phyloP scores from a whole-genome alignment of 2,888 invertebrate genomes.

The Dermolepida albohirtum region DNA sequence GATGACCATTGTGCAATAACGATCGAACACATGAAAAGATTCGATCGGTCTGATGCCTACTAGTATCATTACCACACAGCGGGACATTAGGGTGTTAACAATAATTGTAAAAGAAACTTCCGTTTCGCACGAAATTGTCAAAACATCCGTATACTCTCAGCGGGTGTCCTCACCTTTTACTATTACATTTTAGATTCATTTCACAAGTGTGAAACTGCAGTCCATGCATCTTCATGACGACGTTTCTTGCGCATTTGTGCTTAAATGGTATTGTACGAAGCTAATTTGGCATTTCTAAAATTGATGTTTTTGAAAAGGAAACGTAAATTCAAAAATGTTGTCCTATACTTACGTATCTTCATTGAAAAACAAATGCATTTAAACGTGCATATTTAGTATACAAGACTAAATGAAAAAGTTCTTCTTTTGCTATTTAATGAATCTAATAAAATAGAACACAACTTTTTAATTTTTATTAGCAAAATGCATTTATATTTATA shows the following conservation, averaged over 20 bases:
- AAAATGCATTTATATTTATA: no score
- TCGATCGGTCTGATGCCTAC: conserved; percentile 39
- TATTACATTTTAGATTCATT: conserved; percentile 8
- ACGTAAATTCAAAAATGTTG: no score
- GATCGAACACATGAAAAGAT: conserved; percentile 42
- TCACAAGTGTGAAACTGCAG: conserved; percentile 2
- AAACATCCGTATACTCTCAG: conserved; percentile 51
- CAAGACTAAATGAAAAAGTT: no score
- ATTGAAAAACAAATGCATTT: no score
- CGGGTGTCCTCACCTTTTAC: conserved; percentile 47
- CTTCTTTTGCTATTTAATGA: no score
- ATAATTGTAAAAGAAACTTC: conserved; percentile 59
- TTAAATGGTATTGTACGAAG: neutral
- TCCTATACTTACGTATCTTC: no score
- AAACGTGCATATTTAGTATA: no score
- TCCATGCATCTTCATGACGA: no score
- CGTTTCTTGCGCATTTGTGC: neutral
- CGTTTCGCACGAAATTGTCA: conserved; percentile 52
- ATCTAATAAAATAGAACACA: no score
- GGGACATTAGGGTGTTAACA: conserved; percentile 61
- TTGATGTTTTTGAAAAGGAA: neutral
- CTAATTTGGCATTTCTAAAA: conserved; percentile 13
- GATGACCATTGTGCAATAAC: conserved; percentile 41
- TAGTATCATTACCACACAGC: conserved; percentile 58
- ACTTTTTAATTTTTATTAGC: no score